These are phyloP conservation scores for Pollenia griseotomentosa DNA, from an alignment of 2,888 invertebrate genomes.

Conservation along the genomic window DNA sequence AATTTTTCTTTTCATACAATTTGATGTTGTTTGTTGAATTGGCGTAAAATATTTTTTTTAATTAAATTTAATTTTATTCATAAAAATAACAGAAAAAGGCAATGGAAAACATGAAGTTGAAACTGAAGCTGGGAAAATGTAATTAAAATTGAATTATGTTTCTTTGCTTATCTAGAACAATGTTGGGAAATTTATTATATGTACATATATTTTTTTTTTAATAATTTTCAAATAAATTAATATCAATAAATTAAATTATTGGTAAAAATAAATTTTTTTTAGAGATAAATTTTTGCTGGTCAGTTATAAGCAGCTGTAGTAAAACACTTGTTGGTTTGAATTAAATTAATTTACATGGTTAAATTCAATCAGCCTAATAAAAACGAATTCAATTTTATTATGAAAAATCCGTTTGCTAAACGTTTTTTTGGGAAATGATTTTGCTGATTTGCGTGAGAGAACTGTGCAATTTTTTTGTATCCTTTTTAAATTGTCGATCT, in stretches of 20 bases:
- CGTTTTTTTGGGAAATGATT: background rate
- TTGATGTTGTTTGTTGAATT: constrained; percentile 4
- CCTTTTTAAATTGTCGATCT: no score
- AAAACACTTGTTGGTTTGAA: constrained; percentile 19
- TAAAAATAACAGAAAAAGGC: background rate
- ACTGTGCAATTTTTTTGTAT: background rate
- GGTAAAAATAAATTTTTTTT: background rate
- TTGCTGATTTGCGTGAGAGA: background rate
- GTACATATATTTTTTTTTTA: background rate
- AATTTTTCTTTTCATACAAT: background rate
- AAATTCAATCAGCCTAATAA: constrained; percentile 22
- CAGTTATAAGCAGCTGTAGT: background rate
- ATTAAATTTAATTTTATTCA: constrained; percentile 37
- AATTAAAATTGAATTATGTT: background rate
- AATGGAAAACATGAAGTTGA: background rate
- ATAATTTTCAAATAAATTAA: constrained; percentile 1
- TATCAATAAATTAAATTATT: constrained; percentile 15
- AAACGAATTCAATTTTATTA: background rate
- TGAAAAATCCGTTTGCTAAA: background rate
- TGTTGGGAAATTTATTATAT: background rate
- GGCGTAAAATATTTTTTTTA: constrained; percentile 24
- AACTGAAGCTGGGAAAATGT: background rate
- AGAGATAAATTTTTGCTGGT: background rate
- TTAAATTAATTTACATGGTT: constrained; percentile 18
- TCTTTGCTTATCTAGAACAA: background rate